Conservation (phyloP, 2,113 vertebrate species). For the Notothenia coriiceps region DNA sequence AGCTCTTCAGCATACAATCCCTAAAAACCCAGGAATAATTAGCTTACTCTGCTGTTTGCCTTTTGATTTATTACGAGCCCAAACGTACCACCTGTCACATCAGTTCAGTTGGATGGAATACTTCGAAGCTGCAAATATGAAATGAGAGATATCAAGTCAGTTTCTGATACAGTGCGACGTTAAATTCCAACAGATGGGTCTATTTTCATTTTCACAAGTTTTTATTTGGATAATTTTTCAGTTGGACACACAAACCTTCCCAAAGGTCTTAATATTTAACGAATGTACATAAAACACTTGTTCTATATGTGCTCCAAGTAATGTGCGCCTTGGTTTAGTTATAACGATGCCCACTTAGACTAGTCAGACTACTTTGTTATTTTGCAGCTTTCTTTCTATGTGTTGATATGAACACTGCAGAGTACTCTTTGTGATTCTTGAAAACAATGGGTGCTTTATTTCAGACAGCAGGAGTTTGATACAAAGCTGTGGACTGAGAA, state of each 20-base stretch:
- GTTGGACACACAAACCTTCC: neutral
- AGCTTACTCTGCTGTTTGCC: slow-evolving; percentile 72
- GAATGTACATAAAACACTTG: too few relatives aligned
- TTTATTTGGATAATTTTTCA: neutral
- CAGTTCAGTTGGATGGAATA: slow-evolving; percentile 47
- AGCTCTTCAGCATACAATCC: slow-evolving; percentile 64
- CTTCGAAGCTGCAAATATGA: slow-evolving; percentile 47
- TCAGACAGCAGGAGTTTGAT: too few relatives aligned
- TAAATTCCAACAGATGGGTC: slow-evolving; percentile 14
- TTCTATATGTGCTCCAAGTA: neutral
- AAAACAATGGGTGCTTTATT: too few relatives aligned
- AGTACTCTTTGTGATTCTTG: too few relatives aligned
- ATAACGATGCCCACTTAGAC: too few relatives aligned
- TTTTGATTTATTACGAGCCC: slow-evolving; percentile 71
- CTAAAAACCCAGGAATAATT: slow-evolving; percentile 76
- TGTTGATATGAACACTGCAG: too few relatives aligned
- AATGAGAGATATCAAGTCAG: slow-evolving; percentile 35
- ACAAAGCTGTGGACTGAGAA: too few relatives aligned
- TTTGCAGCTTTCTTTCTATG: too few relatives aligned
- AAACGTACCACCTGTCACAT: slow-evolving; percentile 73
- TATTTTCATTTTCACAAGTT: neutral
- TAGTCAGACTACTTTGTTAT: too few relatives aligned
- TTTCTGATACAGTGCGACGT: neutral
- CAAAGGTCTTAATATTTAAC: slow-evolving; percentile 1
- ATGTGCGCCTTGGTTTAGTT: neutral